Base-by-base conservation (phyloP, 2,888 invertebrate species). In the Dasysyrphus tricinctus region DNA sequence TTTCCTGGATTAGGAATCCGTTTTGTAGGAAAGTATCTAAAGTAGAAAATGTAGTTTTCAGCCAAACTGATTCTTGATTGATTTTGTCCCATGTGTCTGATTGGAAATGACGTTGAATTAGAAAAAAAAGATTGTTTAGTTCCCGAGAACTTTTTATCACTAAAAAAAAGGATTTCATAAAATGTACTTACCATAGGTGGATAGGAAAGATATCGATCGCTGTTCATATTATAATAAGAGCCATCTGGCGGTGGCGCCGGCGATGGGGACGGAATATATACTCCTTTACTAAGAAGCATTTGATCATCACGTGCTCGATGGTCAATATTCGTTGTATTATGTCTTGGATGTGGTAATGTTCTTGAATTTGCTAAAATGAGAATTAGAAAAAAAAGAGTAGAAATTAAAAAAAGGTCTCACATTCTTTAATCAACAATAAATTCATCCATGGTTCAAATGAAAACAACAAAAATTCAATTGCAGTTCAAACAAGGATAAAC, bases 151-250 rank as follows among this genome's bases (percentile, higher is more conserved):
- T n/a, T n/a, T n/a, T n/a, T n/a, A n/a, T n/a, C n/a, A n/a, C n/a
- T n/a, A n/a, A 32, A 32, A 32, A 32, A 32, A 32, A 7, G 2
- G 5, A 6, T 32, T 32, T 5, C 2, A 5, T 32, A 0, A 7
- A 6, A 6, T 32, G 32, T 32, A 90, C 92, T 92, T 89, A 92
- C 90, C 88, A 95, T 93, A 69, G 96, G 96, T 42, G 97, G 96
- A 92, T 96, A 97, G 1, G 96, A 96, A 76, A 97, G 93, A 91
- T 97, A 97, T 90, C 96, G 93, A 86, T 96, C 96, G 3, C 96
- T 96, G 56, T 94, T 93, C 95, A 96, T 96, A 91, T 96, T 96
- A 93, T 96, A 96, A 91, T 96, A 96, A 47, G 96, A 95, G 65
- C 96, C 96, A 90, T 96, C 96, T 39, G 96, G 93, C 0, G 96